phyloP scores from a whole-genome alignment of 92 coral and sea anemone genomes.

The Phenganax marumi region DNA sequence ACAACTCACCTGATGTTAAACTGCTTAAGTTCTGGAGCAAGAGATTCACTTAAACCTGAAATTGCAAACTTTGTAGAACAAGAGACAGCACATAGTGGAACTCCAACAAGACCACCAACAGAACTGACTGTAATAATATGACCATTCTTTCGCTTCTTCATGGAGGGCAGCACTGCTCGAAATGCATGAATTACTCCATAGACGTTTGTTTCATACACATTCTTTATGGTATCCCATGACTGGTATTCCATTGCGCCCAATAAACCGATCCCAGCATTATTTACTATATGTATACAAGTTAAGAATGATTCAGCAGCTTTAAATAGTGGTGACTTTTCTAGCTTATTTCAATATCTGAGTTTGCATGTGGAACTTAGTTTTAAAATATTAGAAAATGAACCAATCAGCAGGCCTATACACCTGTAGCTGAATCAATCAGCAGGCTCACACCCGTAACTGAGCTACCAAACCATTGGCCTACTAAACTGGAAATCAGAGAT shows the following conservation, averaged over 20 bases:
- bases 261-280: slow-evolving; percentile 84
- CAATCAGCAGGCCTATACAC: no score
- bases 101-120: slow-evolving; percentile 69
- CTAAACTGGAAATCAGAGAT: no score
- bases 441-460: no score
- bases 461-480: no score
- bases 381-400: no score
- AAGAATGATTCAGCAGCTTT: background rate
- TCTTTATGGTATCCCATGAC: slow-evolving; percentile 50
- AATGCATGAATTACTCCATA: slow-evolving; percentile 74
- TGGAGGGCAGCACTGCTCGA: slow-evolving; percentile 73
- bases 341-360: no score
- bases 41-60: slow-evolving; percentile 78
- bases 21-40: slow-evolving; percentile 62
- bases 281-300: slow-evolving; percentile 52
- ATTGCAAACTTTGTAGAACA: slow-evolving; percentile 86
- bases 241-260: slow-evolving; percentile 77
- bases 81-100: slow-evolving; percentile 74
- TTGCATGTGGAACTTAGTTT: no score
- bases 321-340: background rate
- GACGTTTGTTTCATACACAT: slow-evolving; percentile 73
- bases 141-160: slow-evolving; percentile 73
- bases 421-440: no score
- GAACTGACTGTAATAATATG: slow-evolving; percentile 77
- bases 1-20: slow-evolving; percentile 26